Evolutionary conservation across 2,797 vertebrate genomes (phyloP), one percentile per base, ranked within the genome.

Genomic region (Luscinia megarhynchos): DNA sequence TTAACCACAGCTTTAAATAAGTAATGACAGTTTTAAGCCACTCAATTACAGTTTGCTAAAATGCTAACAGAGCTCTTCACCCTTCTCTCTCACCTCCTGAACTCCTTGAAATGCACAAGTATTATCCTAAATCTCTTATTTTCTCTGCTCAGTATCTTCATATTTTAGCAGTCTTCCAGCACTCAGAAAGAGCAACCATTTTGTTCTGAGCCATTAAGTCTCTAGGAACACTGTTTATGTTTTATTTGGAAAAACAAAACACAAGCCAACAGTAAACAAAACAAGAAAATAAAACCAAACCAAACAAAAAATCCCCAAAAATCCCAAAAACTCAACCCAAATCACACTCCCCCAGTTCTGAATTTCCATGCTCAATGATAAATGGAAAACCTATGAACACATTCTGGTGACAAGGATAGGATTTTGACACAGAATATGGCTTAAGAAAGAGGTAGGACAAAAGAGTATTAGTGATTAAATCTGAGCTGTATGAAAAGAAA

Each of bases 341-440:
- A 36, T 11, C 15, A 48, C 48, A 4, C 1, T 1, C 4, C 12
- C 4, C 6, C 2, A 24, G 2, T 58, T 90, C 50, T 32, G 36
- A 68, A 72, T 72, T 58, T 84, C 26, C 20, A 11, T 5, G 23
- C 15, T 83, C 7, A 11, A 14, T 30, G 36, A 34, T 26, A 69
- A 51, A 19, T 5, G 7, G n/a, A 66, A 89, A 81, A 38, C 10
- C 15, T 51, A 3, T 30, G 40, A 67, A 57, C 2, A 38, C 5
- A 10, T 32, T 67, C 58, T 50, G 30, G 20, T 54, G n/a, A n/a
- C 22, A 84, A 40, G 29, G 6, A 38, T 0, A 53, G 36, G 69
- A 74, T 51, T 92, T 58, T 70, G 67, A 63, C 19, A 40, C 15
- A 36, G 11, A 36, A 9, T 46, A 19, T 10, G 4, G 19, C 27